Conservation (phyloP, 2,797 vertebrate species). For the Hypotaenidia okinawae region DNA sequence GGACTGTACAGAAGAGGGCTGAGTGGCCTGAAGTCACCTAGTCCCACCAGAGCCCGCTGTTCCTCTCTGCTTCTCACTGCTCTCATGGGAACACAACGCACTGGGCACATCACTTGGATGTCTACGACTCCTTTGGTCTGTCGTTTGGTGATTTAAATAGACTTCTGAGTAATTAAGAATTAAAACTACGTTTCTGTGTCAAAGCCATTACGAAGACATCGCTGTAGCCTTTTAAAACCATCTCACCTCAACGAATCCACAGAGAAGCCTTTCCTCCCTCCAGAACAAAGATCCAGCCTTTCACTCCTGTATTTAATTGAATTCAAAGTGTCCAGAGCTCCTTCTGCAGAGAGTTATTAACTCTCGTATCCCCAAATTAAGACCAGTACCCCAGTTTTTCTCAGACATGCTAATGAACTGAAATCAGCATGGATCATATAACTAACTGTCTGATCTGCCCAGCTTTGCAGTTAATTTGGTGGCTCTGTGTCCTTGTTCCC, state of each 20-base stretch:
- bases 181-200: slow-evolving; percentile 23
- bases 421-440: background rate
- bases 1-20: background rate
- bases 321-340: background rate
- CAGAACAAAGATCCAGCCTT: background rate
- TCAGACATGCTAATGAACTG: background rate
- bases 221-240: background rate
- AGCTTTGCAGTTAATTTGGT: background rate
- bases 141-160: background rate
- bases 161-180: slow-evolving; percentile 8
- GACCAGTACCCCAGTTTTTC: background rate
- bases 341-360: background rate
- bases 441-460: background rate
- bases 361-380: background rate
- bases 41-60: background rate
- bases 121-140: background rate
- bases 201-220: background rate
- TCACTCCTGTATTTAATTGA: background rate
- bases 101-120: background rate
- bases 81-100: background rate
- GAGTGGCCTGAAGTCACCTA: background rate
- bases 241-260: background rate
- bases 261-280: background rate
- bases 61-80: background rate
- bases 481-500: background rate